A percentile compares a stretch with the other conserved stretches of the same genome.
Evolutionary conservation across 2,888 invertebrate species (phyloP).

Genomic region (Plebejus melissa): DNA sequence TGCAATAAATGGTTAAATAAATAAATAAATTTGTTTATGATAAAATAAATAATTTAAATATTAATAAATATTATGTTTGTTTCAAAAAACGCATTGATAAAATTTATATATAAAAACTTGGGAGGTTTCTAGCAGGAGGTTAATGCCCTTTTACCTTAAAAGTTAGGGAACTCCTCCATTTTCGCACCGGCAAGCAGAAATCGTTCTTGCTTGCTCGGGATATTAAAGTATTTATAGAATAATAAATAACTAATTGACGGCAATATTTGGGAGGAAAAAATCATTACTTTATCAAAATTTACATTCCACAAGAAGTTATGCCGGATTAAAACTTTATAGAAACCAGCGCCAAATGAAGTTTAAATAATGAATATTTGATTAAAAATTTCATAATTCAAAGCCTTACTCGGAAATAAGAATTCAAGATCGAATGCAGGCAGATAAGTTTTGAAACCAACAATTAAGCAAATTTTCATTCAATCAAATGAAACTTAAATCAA

Average conservation of each 20-base stretch:
- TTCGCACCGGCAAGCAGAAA: not conserved
- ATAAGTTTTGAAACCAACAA: not conserved
- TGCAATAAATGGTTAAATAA: no score
- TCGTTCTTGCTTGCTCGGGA: not conserved
- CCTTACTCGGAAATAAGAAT: not conserved
- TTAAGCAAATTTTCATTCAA: not conserved
- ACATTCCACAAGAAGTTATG: not conserved
- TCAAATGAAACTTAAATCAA: not conserved
- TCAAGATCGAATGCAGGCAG: not conserved
- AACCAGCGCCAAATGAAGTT: not conserved
- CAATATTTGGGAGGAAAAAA: not conserved
- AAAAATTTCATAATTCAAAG: not conserved
- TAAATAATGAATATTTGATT: conserved; percentile 1
- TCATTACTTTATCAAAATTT: not conserved
- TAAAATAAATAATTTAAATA: no score
- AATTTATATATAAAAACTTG: not conserved
- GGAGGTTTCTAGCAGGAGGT: not conserved
- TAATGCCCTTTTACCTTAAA: not conserved
- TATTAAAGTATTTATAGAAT: not conserved
- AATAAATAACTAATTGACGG: not conserved
- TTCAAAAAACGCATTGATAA: no score
- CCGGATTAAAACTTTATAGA: not conserved
- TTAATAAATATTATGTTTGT: no score
- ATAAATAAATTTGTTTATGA: no score
- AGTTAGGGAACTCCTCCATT: not conserved